Base-by-base conservation (phyloP, 2,888 invertebrate genomes). In the Tetrapedia diversipes region DNA sequence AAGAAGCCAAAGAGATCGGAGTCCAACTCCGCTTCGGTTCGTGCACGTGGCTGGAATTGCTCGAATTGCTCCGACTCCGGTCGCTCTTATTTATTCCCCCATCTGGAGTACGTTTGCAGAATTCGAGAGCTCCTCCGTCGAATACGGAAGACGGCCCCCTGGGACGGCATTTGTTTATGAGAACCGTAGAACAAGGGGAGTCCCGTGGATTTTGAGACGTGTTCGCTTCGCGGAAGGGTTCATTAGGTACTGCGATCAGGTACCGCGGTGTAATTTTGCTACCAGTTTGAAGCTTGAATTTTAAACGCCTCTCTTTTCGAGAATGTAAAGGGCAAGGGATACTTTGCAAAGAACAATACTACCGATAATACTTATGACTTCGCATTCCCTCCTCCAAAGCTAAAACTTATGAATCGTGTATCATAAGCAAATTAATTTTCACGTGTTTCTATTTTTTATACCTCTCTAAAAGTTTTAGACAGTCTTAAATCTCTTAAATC, bases 131-230 rank as follows among this genome's bases (percentile, higher is more conserved):
- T 60, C 45, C 75, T 82, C 75, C 80, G 59, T 65, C 49, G 81
- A 79, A 86, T 80, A 84, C 85, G 85, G 86, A 84, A 86, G 81
- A 57, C 57, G 79, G 71, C 54, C 34, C 34, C 6, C 34, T 8
- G 14, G 24, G 34, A 27, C 47, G 37, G 32, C 45, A 43, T 64
- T 60, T 64, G 41, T 64, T 41, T 32, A 34, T 14, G 45, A 47
- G 34, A 66, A 66, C 27, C 29, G 27, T 7, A 7, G 7, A 2
- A 59, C 19, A 4, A 11, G 1, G 37, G 7, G 14, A 22, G 27
- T 49, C 27, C 19, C 47, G 22, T 6, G 16, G 22, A 60, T 60
- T 60, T 60, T 60, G n/a, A 41, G 39, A 10, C 16, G 16, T 27
- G n/a, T n/a, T 27, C n/a, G 4, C 0, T 27, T 57, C 56, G 56